Conservation (phyloP, 2,797 vertebrate species). For the Coregonus sp. region DNA sequence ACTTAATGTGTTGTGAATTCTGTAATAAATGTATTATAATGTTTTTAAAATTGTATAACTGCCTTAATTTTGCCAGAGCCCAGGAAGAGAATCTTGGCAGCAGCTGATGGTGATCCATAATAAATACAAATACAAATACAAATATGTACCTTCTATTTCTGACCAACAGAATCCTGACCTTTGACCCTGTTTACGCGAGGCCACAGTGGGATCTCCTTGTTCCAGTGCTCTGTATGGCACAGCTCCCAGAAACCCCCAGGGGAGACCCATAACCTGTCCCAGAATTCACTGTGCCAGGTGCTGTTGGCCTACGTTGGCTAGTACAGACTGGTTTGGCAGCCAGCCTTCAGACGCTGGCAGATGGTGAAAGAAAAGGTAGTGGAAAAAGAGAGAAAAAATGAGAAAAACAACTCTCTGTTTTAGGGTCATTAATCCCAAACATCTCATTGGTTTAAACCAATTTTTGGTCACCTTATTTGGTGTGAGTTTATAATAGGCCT, state of each 20-base stretch:
- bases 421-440: neutral
- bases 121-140: no score
- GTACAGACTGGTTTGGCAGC: constrained; percentile 49
- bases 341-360: constrained; percentile 40
- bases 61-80: no score
- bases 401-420: neutral
- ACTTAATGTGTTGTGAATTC: no score
- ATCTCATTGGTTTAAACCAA: neutral
- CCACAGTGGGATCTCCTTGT: constrained; percentile 17
- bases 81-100: no score
- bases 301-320: constrained; percentile 31
- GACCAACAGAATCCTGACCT: constrained; percentile 1
- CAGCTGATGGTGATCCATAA: no score
- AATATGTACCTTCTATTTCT: no score
- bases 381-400: neutral
- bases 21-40: no score
- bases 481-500: neutral
- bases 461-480: neutral
- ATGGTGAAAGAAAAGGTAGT: neutral
- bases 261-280: constrained; percentile 43
- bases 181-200: constrained; percentile 28
- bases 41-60: no score
- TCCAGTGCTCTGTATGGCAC: constrained; percentile 30
- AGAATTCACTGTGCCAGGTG: constrained; percentile 51
- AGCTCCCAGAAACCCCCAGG: constrained; percentile 54